Percentiles rank a stretch among this genome's conserved stretches.
Conservation (phyloP, 2,888 invertebrate species). For the Drosophila yooni region DNA sequence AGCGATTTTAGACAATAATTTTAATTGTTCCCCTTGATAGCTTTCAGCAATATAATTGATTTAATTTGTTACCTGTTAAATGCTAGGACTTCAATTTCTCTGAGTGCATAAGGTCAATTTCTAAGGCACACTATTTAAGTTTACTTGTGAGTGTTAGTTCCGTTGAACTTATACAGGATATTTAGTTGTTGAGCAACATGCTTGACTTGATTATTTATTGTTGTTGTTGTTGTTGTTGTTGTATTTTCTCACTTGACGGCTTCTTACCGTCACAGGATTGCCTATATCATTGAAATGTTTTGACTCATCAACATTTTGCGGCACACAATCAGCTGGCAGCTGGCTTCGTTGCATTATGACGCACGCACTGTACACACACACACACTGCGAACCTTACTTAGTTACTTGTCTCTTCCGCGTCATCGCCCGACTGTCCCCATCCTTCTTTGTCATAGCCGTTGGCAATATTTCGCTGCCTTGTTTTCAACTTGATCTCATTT, state of each 20-base stretch:
- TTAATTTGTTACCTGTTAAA: too few species aligned
- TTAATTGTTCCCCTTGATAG: too few species aligned
- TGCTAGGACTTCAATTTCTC: too few species aligned
- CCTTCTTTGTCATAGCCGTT: conserved; percentile 28
- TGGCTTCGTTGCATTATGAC: conserved; percentile 12
- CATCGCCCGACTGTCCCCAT: background rate
- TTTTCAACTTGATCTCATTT: conserved; percentile 36
- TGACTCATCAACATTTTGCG: conserved; percentile 62
- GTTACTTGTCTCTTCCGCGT: background rate
- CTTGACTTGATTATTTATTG: background rate
- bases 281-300: conserved; percentile 39
- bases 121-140: too few species aligned
- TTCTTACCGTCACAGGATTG: conserved; percentile 3
- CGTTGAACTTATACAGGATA: background rate
- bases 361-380: conserved; percentile 10
- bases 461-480: conserved; percentile 36
- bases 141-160: background rate
- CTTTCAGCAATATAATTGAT: too few species aligned
- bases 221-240: background rate
- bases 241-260: background rate
- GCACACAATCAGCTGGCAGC: conserved; percentile 21
- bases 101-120: too few species aligned
- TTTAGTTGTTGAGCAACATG: too few species aligned
- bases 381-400: conserved; percentile 5
- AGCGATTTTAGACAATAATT: too few species aligned